Evolutionary conservation across 2,797 vertebrate species (phyloP).

Genomic region (Delichon dasypus): DNA sequence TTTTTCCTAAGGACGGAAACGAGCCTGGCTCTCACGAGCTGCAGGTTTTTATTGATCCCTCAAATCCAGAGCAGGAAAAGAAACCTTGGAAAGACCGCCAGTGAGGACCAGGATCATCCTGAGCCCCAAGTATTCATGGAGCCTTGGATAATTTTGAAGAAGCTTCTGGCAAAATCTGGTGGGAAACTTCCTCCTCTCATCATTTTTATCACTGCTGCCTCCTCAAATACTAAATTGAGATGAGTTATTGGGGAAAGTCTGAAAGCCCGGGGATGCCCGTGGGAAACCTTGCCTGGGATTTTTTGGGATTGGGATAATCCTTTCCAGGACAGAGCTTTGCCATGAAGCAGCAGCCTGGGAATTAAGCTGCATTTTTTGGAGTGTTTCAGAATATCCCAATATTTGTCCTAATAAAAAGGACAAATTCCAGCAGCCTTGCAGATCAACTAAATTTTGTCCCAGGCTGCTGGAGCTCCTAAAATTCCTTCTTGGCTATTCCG

Average conservation of each 20-base stretch:
- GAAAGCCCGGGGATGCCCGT: neutral
- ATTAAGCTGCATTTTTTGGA: neutral
- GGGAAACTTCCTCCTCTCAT: neutral
- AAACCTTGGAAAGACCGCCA: neutral
- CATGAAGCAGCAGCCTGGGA: neutral
- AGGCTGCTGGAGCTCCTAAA: neutral
- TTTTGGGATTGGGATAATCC: neutral
- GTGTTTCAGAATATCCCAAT: neutral
- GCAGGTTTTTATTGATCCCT: neutral
- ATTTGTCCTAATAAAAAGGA: constrained; percentile 6
- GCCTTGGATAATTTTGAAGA: neutral
- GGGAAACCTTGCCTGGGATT: neutral
- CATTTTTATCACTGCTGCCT: neutral
- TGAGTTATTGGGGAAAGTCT: neutral
- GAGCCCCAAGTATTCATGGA: neutral
- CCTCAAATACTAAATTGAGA: neutral
- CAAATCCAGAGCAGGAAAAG: neutral
- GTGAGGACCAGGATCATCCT: neutral
- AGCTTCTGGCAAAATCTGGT: neutral
- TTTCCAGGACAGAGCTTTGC: neutral
- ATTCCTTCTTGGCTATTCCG: neutral
- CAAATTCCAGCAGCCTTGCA: neutral
- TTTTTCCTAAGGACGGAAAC: neutral
- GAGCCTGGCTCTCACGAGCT: neutral
- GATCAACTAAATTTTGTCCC: neutral